Conservation (phyloP, 1,140 invertebrate species). For the Myzus persicae region DNA sequence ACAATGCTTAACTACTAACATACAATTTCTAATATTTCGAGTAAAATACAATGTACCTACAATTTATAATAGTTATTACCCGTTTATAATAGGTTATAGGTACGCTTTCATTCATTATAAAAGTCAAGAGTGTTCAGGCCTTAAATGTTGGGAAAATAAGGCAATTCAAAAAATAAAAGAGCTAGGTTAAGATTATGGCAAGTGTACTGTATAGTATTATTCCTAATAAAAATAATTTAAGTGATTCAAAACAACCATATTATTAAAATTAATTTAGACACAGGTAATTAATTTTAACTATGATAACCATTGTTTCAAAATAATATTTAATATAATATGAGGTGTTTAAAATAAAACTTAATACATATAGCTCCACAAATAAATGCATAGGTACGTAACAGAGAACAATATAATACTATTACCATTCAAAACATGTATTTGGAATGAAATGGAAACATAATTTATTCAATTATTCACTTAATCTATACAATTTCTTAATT, state of each 20-base stretch:
- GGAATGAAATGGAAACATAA: not conserved
- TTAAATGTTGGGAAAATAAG: not conserved
- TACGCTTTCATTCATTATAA: too few species aligned
- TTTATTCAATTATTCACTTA: too few species aligned
- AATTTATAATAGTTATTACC: not conserved
- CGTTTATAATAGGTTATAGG: too few species aligned
- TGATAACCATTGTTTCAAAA: too few species aligned
- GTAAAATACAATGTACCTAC: not conserved
- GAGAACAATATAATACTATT: not conserved
- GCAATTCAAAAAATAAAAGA: not conserved
- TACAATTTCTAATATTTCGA: not conserved
- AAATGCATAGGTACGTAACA: too few species aligned
- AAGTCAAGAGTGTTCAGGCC: too few species aligned
- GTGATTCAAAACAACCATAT: not conserved
- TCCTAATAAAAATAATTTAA: not conserved
- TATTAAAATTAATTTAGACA: too few species aligned
- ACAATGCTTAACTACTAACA: not conserved
- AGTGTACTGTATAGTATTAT: too few species aligned
- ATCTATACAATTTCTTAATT: not conserved
- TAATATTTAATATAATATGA: too few species aligned
- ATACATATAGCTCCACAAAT: too few species aligned
- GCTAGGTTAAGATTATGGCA: not conserved
- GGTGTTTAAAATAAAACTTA: too few species aligned
- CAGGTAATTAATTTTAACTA: too few species aligned
- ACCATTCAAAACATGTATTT: not conserved